These are phyloP conservation scores for Sebastes dallii DNA, from an alignment of 2,797 vertebrate genomes.

Conservation along the genomic window DNA sequence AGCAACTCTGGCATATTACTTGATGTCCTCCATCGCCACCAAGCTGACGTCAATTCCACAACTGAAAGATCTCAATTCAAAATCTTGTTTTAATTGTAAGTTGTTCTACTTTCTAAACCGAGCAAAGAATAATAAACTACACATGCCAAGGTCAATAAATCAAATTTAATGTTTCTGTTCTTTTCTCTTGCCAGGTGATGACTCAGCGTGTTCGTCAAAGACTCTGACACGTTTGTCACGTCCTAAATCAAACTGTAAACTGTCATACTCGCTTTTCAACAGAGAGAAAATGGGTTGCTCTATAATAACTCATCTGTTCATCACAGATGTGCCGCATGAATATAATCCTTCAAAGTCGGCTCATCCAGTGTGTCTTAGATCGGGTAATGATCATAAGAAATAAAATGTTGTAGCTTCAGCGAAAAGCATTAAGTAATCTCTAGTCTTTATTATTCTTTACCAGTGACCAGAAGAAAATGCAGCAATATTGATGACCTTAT, in stretches of 20 bases:
- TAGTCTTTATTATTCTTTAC: neutral
- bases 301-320: neutral
- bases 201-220: neutral
- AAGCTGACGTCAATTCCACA: neutral
- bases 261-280: neutral
- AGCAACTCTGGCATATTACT: neutral
- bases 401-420: neutral
- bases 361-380: neutral
- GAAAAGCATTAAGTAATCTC: neutral
- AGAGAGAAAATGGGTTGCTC: neutral
- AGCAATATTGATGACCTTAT: neutral
- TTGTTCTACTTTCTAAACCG: neutral
- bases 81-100: neutral
- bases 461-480: neutral
- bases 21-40: neutral
- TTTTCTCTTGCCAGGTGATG: neutral
- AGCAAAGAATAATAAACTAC: neutral
- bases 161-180: neutral
- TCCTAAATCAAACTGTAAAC: neutral
- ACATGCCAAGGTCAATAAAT: neutral
- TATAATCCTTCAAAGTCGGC: too few species aligned
- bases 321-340: neutral
- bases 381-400: neutral
- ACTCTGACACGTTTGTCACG: slow-evolving; percentile 6
- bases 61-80: neutral